Conservation (phyloP, 2,797 vertebrate genomes). For the Pristis pectinata region DNA sequence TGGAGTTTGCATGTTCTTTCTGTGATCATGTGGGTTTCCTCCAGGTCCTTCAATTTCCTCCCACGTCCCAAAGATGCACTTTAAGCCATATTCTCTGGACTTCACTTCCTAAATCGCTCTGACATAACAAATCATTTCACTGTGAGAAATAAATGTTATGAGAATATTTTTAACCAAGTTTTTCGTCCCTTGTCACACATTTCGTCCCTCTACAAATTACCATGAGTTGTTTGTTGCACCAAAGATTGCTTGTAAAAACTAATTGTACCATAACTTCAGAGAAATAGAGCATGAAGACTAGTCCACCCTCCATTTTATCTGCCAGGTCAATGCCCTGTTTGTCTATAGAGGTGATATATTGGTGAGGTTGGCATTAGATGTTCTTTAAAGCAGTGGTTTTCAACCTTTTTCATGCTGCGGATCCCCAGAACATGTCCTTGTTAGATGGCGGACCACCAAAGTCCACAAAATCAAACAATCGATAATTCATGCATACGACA, state of each 20-base stretch:
- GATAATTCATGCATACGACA: too few relatives aligned
- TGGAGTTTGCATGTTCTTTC: too few relatives aligned
- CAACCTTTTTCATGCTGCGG: too few relatives aligned
- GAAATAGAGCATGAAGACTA: background rate
- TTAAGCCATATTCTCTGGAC: background rate
- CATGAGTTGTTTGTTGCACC: background rate
- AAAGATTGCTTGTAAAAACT: background rate
- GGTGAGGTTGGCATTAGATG: too few relatives aligned
- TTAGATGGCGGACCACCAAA: too few relatives aligned
- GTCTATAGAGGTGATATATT: too few relatives aligned
- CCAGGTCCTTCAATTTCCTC: too few relatives aligned
- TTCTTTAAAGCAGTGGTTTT: too few relatives aligned
- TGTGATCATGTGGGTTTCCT: too few relatives aligned
- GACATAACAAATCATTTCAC: background rate
- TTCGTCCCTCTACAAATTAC: background rate
- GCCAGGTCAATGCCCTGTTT: background rate
- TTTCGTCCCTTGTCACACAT: background rate
- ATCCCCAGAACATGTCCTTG: too few relatives aligned
- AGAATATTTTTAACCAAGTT: background rate
- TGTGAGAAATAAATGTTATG: background rate
- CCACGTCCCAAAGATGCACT: background rate
- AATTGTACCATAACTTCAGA: background rate
- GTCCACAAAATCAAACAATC: too few relatives aligned
- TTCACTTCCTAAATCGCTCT: background rate
- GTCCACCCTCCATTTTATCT: background rate